Evolutionary conservation across 2,113 vertebrate genomes (phyloP).

Genomic region (cat (Felis catus)): DNA sequence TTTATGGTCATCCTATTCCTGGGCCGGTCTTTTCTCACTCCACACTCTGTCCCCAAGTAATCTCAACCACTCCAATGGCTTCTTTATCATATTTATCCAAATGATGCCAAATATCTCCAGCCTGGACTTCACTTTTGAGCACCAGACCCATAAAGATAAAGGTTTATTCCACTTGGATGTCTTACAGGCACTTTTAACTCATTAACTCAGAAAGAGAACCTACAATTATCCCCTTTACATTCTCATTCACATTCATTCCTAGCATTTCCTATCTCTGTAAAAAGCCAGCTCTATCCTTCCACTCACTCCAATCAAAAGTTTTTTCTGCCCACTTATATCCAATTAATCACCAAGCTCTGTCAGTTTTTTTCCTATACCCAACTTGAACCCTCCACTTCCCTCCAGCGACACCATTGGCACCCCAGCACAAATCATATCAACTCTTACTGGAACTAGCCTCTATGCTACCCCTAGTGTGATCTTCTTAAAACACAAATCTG

Average conservation of each 20-base stretch:
- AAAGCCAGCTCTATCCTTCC: not conserved
- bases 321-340: not conserved
- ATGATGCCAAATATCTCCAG: not conserved
- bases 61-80: not conserved
- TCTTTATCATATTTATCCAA: not conserved
- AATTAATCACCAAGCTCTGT: not conserved
- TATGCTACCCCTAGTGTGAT: fast-evolving
- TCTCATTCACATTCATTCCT: not conserved
- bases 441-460: fast-evolving
- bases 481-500: not conserved
- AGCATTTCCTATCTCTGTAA: not conserved
- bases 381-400: not conserved
- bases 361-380: not conserved
- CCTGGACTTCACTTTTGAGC: not conserved
- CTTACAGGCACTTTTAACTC: not conserved
- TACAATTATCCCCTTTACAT: not conserved
- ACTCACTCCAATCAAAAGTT: not conserved
- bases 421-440: not conserved
- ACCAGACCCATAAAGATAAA: not conserved
- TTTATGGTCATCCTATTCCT: not conserved
- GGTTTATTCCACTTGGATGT: not conserved
- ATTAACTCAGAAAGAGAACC: not conserved
- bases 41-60: not conserved
- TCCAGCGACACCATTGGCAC: not conserved
- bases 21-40: not conserved